Evolutionary conservation across 2,888 invertebrate species (phyloP), one percentile per base, ranked within the genome.

Genomic region (Spilarctia lutea): DNA sequence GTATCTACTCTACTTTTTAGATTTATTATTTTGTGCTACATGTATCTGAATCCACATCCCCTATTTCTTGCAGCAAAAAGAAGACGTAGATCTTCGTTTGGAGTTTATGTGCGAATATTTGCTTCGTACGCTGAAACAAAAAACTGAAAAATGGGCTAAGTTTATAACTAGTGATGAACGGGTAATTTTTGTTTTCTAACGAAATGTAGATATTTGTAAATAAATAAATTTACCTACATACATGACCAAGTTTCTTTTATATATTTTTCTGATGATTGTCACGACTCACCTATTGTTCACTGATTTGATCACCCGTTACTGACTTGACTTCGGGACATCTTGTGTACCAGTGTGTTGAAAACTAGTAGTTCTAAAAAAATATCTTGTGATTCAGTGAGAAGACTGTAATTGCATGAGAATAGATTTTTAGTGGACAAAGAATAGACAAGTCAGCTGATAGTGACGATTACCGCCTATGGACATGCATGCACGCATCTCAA

Each of bases 91-190:
- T 93, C 94, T 96, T 71, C 97, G 99, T 39, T 93, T 98, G 77
- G 97, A 98, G 83, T 98, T 98, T 91, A 96, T 99, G 74, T 96
- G 97, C 73, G 97, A 97, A 88, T 98, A 97, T 89, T 92, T 98
- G 63, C 91, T 97, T 39, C 97, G 97, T 89, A 96, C 98, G 16
- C 96, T 98, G 84, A 97, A 97, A 89, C 94, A 98, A 79, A 99
- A 99, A 93, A 93, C 97, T 75, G 99, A 99, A 80, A 98, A 98
- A 96, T 99, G 99, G 98, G 91, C 95, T 70, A 99, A 98, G 94
- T 97, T 99, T 97, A 97, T 98, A 81, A 94, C 96, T 71, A 97
- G 97, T 68, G 98, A 98, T 78, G 97, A 96, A 85, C 97, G 96
- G 95, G 98, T 97, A 93, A 69, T 1, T 27, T 27, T 27, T 27